Evolutionary conservation across 35 echinoderm and acorn worm genomes (phyloP), one percentile per base, ranked within the genome.

Genomic region (Diadema setosum): DNA sequence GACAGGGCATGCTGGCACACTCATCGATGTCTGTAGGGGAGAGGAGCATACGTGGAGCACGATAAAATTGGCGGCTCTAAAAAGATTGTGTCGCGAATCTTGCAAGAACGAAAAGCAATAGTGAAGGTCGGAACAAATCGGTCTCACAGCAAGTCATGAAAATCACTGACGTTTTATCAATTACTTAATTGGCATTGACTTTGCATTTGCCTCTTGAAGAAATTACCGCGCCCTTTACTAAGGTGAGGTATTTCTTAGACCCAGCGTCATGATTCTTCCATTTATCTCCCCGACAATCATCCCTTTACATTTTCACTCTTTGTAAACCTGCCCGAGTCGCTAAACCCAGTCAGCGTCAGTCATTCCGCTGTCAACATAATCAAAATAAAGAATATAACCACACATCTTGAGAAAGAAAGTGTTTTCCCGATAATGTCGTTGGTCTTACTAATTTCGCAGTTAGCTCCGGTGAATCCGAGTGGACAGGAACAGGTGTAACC

Each of bases 401-500:
- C 21, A n/a, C 49, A 16, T 12, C 49, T 16, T 55, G 49, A 55
- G 21, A n/a, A n/a, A n/a, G n/a, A n/a, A n/a, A n/a, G n/a, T 55
- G 49, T 55, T n/a, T n/a, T n/a, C 14, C 2, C 14, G 21, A 16
- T 12, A n/a, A 8, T 24, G 12, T 1, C 16, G 63, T 0, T 67
- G 20, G 14, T 33, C 63, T 86, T 86, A 86, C 84, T 63, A 12
- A 31, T 73, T 86, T 86, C 59, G 46, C 84, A 86, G 45, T 73
- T 41, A 30, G 35, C 45, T 86, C 84, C 84, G 14, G 58, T 41
- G 63, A 86, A 86, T 8, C 84, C 84, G 14, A 42, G 34, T 0
- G 84, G 84, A 86, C 84, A 86, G 23, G 63, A 70, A 42, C 84
- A 86, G 63, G 84, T 73, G 42, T 70, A 86, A 1, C 39, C 35